phyloP scores from a whole-genome alignment of 2,888 invertebrate genomes.

The Eupeodes latifasciatus region DNA sequence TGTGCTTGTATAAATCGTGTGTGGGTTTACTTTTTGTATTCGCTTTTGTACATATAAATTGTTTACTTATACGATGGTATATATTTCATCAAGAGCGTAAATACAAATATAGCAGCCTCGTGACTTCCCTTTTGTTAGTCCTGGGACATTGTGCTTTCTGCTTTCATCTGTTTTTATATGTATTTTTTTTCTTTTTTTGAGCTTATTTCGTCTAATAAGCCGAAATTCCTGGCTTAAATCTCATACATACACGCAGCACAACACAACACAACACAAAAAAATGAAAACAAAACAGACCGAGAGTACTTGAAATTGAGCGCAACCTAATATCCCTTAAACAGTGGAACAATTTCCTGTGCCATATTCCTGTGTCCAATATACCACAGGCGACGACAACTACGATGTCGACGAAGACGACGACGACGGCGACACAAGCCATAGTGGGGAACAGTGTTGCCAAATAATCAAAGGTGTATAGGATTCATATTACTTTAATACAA shows the following conservation, averaged over 20 bases:
- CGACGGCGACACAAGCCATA: constrained; percentile 27
- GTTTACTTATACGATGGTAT: background rate
- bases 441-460: background rate
- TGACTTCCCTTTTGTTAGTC: constrained; percentile 46
- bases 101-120: background rate
- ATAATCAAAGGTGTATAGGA: background rate
- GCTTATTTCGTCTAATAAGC: constrained; percentile 69
- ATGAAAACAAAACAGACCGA: constrained; percentile 29
- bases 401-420: too few relatives aligned
- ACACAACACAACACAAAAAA: constrained; percentile 2
- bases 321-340: constrained; percentile 68
- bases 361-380: constrained; percentile 67
- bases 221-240: constrained; percentile 54
- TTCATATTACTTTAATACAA: background rate
- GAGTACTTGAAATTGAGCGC: constrained; percentile 60
- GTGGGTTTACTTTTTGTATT: constrained; percentile 9
- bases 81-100: background rate
- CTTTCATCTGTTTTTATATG: constrained; percentile 43
- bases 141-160: constrained; percentile 49
- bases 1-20: constrained; percentile 23
- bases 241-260: constrained; percentile 38
- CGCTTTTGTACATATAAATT: background rate
- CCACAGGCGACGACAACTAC: constrained; percentile 38
- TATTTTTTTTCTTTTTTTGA: constrained; percentile 20
- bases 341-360: constrained; percentile 68